phyloP scores from a whole-genome alignment of 1,140 invertebrate genomes.

The Micrasema longulum region DNA sequence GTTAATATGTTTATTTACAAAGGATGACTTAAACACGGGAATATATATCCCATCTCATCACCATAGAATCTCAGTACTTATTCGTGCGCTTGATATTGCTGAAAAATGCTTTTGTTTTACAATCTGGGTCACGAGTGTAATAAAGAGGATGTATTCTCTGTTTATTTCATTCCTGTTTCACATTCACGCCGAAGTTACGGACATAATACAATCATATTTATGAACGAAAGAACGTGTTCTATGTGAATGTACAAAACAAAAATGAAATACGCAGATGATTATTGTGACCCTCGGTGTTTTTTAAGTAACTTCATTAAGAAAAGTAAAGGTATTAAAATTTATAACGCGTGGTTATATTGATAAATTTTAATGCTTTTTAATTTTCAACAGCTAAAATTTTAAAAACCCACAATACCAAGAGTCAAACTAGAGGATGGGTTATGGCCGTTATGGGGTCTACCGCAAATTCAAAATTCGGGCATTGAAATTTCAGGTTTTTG shows the following conservation, averaged over 20 bases:
- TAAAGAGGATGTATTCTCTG: conserved; percentile 39
- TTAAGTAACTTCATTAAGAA: too few relatives aligned
- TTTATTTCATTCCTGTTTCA: conserved; percentile 27
- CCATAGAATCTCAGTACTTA: neutral
- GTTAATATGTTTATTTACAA: neutral
- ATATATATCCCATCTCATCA: conserved; percentile 2
- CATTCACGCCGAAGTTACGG: conserved; percentile 38
- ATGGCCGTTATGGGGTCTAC: too few relatives aligned
- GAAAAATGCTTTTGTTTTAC: conserved; percentile 35
- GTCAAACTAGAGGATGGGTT: too few relatives aligned
- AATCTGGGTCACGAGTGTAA: conserved; percentile 40
- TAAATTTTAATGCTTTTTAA: too few relatives aligned
- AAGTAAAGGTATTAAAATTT: too few relatives aligned
- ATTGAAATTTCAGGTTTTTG: too few relatives aligned
- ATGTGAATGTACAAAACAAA: neutral
- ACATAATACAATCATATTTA: conserved; percentile 43
- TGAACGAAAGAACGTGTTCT: neutral
- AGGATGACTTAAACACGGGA: neutral
- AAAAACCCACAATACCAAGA: too few relatives aligned
- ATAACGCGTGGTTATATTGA: too few relatives aligned
- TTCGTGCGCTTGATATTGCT: conserved; percentile 10
- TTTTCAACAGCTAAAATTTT: too few relatives aligned
- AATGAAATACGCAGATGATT: too few relatives aligned
- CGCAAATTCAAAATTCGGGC: too few relatives aligned
- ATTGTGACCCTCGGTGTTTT: too few relatives aligned